Evolutionary conservation across 2,797 vertebrate species (phyloP), one percentile per base, ranked within the genome.

Genomic region (Centroberyx gerrardi): DNA sequence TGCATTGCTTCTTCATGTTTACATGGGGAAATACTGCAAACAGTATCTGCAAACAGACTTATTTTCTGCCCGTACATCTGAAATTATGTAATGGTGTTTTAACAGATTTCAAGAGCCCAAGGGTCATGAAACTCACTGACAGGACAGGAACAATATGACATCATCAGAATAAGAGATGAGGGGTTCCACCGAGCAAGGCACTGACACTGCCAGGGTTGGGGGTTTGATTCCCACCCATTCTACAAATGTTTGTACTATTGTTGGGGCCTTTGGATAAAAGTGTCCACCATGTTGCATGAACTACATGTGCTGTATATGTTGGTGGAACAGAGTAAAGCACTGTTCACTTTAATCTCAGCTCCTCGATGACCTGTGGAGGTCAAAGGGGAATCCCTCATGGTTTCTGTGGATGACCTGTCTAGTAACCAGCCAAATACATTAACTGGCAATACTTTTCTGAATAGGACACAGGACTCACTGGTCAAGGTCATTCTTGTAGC

Each of bases 311-410:
- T 51, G 18, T 17, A 22, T 71, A 3, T 73, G 42, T 40, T 8
- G 10, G 2, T 71, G 22, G 12, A 71, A 22, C 31, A 38, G 66
- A 9, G 18, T 72, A 74, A 38, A 69, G 56, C 54, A 51, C 15
- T 29, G 31, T 77, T 83, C 13, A 59, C 58, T 69, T 65, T 77
- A 74, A 83, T 80, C 73, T 73, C 65, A 64, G 71, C 73, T 82
- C 42, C 53, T 62, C 38, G 46, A 42, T 65, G 80, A 87, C 80
- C 76, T 85, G 40, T 8, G 61, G 64, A 84, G 82, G 84, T 88
- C 83, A 89, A 82, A 82, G 58, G 74, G 81, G 74, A 65, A 69
- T 77, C 71, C 36, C 67, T 4, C 1, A 3, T 62, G 55, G 73
- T 70, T 75, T 76, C 72, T 71, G 62, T 38, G 5, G 33, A 74